phyloP scores from a whole-genome alignment of 2,888 invertebrate species.

The Himalopsyche japonica region DNA sequence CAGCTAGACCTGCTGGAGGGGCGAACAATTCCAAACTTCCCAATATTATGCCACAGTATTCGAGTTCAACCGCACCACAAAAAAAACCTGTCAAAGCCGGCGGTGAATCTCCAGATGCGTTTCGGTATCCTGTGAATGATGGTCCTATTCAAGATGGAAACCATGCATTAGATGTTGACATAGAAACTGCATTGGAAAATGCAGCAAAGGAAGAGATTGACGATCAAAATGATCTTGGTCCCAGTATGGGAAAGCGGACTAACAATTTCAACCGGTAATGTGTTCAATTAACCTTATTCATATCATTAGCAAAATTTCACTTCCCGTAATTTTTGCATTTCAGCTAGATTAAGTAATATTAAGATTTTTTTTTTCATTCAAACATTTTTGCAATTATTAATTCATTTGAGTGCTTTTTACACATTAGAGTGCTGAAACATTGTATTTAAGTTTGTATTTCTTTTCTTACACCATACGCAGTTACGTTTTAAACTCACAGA shows the following conservation, averaged over 20 bases:
- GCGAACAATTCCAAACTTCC: not conserved
- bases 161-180: conserved; percentile 22
- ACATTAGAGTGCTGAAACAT: too few relatives aligned
- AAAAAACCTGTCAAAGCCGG: not conserved
- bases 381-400: too few relatives aligned
- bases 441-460: too few relatives aligned
- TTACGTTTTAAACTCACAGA: too few relatives aligned
- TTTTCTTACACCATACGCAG: too few relatives aligned
- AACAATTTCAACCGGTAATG: not conserved
- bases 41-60: not conserved
- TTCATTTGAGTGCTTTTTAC: too few relatives aligned
- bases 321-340: not conserved
- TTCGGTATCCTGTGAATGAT: conserved; percentile 10
- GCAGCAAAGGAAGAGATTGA: conserved; percentile 59
- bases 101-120: not conserved
- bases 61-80: not conserved
- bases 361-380: too few relatives aligned
- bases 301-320: not conserved
- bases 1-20: not conserved
- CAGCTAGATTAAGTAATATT: not conserved
- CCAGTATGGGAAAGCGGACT: not conserved
- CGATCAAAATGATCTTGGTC: conserved; percentile 42
- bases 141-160: conserved; percentile 31
- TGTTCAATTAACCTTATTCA: not conserved
- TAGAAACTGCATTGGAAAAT: conserved; percentile 53